Conservation (phyloP, 2,113 vertebrate genomes). For the Scolopax mira region DNA sequence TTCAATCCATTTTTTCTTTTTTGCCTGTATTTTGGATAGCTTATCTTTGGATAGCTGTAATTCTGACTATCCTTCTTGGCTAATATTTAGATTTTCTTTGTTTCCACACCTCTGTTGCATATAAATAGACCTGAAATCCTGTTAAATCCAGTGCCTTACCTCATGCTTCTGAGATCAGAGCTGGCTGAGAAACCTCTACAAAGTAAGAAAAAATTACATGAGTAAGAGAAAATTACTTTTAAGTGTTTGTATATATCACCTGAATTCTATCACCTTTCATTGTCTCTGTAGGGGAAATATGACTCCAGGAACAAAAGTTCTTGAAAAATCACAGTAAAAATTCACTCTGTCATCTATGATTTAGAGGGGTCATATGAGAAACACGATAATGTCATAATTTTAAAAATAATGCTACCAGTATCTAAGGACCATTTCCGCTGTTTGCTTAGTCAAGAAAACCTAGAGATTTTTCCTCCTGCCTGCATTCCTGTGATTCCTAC, state of each 20-base stretch:
- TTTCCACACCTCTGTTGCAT: not conserved
- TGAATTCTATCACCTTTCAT: not conserved
- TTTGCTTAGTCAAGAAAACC: not conserved
- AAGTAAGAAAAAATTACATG: not conserved
- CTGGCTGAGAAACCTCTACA: not conserved
- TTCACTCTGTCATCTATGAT: not conserved
- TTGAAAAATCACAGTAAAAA: not conserved
- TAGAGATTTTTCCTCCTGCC: not conserved
- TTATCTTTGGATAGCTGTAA: not conserved
- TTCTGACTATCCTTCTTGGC: not conserved
- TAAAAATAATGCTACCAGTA: not conserved
- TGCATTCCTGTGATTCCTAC: not conserved
- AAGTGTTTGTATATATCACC: conserved; percentile 5
- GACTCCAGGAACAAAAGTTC: not conserved
- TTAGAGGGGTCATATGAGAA: conserved; percentile 2
- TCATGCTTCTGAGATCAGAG: not conserved
- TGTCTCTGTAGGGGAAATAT: not conserved
- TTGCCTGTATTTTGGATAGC: not conserved
- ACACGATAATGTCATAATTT: not conserved
- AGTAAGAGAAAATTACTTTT: not conserved
- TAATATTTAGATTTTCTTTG: not conserved
- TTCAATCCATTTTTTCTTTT: not conserved
- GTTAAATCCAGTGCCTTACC: not conserved
- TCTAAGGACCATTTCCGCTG: not conserved
- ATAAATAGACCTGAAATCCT: not conserved